These are phyloP conservation scores for Drosophila teissieri DNA, from an alignment of 1,140 invertebrate species.

Conservation along the genomic window DNA sequence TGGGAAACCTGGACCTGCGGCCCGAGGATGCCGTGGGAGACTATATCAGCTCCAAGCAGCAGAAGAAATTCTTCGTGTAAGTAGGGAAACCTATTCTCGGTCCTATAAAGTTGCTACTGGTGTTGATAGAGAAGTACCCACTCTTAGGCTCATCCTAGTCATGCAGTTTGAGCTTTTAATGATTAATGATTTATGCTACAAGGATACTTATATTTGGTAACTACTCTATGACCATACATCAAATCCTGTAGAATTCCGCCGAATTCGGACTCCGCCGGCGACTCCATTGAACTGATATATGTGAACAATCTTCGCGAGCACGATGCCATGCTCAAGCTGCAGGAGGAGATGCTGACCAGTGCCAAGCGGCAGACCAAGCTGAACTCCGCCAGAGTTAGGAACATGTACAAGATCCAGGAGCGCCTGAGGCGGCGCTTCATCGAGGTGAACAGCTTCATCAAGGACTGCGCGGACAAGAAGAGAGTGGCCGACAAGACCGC, in stretches of 20 bases:
- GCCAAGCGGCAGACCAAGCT: conserved; percentile 54
- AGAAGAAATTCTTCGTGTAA: conserved; percentile 77
- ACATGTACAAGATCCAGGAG: conserved; percentile 71
- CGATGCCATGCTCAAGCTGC: conserved; percentile 64
- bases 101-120: background rate
- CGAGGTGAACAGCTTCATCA: conserved; percentile 79
- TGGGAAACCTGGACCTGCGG: conserved; percentile 75
- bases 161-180: too few relatives aligned
- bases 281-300: conserved; percentile 73
- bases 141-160: too few relatives aligned
- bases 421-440: conserved; percentile 76
- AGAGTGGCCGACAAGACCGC: conserved; percentile 63
- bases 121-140: too few relatives aligned
- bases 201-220: too few relatives aligned
- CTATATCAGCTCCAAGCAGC: conserved; percentile 69
- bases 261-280: conserved; percentile 64
- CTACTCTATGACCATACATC: too few relatives aligned
- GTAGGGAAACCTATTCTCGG: background rate
- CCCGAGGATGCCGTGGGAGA: conserved; percentile 77
- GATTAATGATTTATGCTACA: too few relatives aligned
- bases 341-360: conserved; percentile 68
- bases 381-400: conserved; percentile 62
- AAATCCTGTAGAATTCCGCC: conserved; percentile 66
- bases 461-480: conserved; percentile 77
- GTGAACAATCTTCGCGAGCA: conserved; percentile 77